phyloP scores from a whole-genome alignment of 2,888 invertebrate genomes.

The Monochamus alternatus region DNA sequence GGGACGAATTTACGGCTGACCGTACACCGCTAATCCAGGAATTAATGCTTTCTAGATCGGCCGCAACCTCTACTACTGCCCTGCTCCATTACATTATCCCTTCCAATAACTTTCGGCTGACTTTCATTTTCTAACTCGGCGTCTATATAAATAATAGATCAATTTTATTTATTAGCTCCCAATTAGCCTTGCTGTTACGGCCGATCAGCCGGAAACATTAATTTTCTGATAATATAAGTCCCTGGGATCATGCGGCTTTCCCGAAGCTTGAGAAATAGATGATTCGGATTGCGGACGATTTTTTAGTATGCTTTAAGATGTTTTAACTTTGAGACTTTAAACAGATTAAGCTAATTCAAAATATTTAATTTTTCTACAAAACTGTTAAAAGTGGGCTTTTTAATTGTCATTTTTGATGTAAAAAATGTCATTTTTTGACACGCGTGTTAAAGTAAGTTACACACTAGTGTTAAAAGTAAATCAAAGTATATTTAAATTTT shows the following conservation, averaged over 20 bases:
- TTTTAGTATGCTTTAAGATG: neutral
- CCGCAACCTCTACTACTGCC: slow-evolving; percentile 21
- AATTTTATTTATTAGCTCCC: slow-evolving; percentile 52
- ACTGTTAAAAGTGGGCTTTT: too few species aligned
- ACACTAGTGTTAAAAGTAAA: too few species aligned
- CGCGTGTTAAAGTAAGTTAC: too few species aligned
- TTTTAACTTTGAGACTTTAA: too few species aligned
- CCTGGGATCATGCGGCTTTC: slow-evolving; percentile 24
- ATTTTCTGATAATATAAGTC: slow-evolving; percentile 33
- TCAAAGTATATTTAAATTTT: too few species aligned
- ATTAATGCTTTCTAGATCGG: slow-evolving; percentile 51
- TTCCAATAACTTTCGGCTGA: slow-evolving; percentile 56
- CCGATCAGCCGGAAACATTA: slow-evolving; percentile 29
- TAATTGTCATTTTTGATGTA: too few species aligned
- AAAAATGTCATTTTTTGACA: too few species aligned
- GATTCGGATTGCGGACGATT: neutral
- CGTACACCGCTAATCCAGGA: slow-evolving; percentile 51
- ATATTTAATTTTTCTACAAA: neutral
- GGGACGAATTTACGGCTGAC: slow-evolving; percentile 41
- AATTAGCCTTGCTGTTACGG: slow-evolving; percentile 44
- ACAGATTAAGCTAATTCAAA: too few species aligned
- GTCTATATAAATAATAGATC: slow-evolving; percentile 55
- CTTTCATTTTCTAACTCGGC: slow-evolving; percentile 55
- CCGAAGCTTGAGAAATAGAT: slow-evolving; percentile 3
- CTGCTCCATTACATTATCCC: slow-evolving; percentile 50